Evolutionary conservation across 1,140 invertebrate genomes (phyloP).

Genomic region (Nylanderia fulva): DNA sequence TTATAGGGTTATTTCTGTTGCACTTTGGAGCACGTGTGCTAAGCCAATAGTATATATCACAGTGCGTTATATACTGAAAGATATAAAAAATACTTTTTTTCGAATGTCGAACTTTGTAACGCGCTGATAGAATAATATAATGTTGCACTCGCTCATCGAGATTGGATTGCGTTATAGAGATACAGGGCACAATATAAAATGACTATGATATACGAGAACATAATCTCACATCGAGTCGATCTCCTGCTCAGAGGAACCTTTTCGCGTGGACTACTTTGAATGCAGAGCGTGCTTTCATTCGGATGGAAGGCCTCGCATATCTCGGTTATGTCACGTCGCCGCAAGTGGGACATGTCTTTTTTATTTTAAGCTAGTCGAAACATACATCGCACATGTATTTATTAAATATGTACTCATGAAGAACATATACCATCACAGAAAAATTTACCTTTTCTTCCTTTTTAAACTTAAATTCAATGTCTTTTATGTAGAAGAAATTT

Average conservation of each 20-base stretch:
- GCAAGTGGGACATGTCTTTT: conserved; percentile 65
- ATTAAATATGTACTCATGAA: background rate
- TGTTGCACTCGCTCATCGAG: background rate
- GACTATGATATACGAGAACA: background rate
- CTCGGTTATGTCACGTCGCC: conserved; percentile 65
- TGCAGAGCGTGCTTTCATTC: conserved; percentile 48
- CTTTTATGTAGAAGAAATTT: conserved; percentile 4
- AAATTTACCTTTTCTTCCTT: background rate
- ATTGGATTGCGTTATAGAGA: background rate
- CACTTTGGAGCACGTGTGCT: background rate
- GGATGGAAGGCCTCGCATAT: conserved; percentile 20
- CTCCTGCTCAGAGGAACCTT: background rate
- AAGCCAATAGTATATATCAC: background rate
- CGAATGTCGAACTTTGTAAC: conserved; percentile 3
- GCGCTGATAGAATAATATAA: conserved; percentile 28
- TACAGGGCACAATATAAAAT: background rate
- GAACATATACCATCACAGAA: conserved; percentile 42
- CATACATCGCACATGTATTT: conserved; percentile 6
- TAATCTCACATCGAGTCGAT: background rate
- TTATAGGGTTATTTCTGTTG: background rate
- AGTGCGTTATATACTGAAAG: background rate
- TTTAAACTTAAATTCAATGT: background rate
- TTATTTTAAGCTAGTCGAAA: conserved; percentile 34
- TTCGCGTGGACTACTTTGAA: conserved; percentile 42
- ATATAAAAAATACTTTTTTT: background rate